phyloP scores from a whole-genome alignment of 2,797 vertebrate species.

The Psittacula echo region DNA sequence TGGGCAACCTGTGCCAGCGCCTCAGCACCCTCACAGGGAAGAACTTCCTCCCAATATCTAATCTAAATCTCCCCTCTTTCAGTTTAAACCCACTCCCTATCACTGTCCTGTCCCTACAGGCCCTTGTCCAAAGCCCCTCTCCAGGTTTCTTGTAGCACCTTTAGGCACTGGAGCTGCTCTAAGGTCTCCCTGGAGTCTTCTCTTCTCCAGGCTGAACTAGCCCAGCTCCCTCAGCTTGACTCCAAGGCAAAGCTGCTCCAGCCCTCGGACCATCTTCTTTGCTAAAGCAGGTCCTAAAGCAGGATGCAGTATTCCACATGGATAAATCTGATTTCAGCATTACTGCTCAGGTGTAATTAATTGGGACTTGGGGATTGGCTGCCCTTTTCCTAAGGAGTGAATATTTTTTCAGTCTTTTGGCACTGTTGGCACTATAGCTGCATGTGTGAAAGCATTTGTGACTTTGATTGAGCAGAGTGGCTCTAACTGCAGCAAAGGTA shows the following conservation, averaged over 20 bases:
- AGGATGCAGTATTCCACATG: background rate
- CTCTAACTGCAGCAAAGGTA: background rate
- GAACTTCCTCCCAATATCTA: no score
- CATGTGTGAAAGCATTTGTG: background rate
- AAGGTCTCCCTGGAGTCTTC: no score
- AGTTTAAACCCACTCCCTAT: no score
- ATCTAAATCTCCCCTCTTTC: no score
- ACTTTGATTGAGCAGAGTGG: background rate
- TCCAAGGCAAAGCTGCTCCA: background rate
- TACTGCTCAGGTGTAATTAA: background rate
- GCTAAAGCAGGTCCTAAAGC: background rate
- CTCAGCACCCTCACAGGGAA: no score
- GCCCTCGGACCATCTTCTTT: background rate
- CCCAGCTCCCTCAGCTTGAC: background rate
- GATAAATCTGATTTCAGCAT: background rate
- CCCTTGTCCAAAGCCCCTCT: no score
- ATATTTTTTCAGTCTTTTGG: background rate
- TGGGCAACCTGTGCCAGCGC: no score
- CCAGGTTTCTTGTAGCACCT: no score
- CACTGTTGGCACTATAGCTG: background rate
- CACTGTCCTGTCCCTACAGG: no score
- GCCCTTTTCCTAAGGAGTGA: background rate
- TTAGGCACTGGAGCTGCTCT: no score
- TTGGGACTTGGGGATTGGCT: background rate
- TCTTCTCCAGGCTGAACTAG: background rate